Evolutionary conservation across 2,113 vertebrate genomes (phyloP), one percentile per base, ranked within the genome.

Genomic region (Cepphus grylle): DNA sequence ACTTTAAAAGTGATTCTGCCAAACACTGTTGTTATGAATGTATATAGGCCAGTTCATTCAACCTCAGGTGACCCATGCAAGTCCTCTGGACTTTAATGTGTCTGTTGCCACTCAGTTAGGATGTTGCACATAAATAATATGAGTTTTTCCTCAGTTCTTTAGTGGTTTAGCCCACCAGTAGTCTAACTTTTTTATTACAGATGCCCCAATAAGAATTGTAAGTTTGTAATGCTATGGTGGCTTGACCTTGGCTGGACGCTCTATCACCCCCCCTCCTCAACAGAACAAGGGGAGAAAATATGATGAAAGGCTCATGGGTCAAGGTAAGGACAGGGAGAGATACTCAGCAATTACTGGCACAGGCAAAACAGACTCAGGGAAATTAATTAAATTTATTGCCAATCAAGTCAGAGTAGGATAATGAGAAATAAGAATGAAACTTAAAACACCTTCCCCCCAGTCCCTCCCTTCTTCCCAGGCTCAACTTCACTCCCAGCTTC

Each of bases 391-490:
- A 25, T 22, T 49, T 55, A 15, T 55, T 73, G 8, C 8, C 6
- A 81, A n/a, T 30, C 42, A 86, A 9, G 6, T 49, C 30, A 81
- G 25, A 26, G 15, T 16, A 72, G 10, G 11, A 72, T 30, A 43
- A 45, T 34, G 6, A 38, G 27, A 73, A 85, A 72, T 29, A 34
- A 49, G 8, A 78, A 63, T 5, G 65, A 50, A 58, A 45, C 10
- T 61, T 40, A 18, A 77, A 69, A 27, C 12, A 22, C 7, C 27
- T 45, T 65, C 4, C 18, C 13, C 32, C 27, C 3, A 7, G 15
- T 8, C 3, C 3, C 5, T 36, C 22, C 8, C 4, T 61, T 29
- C 32, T 53, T 67, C 14, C 32, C 0, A 2, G 11, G 38, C 22
- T 53, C 27, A 22, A 11, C 27, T 74, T 67, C 32, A 29, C 6